These are phyloP conservation scores for Trichoplusia ni DNA, from an alignment of 1,140 invertebrate species.

Conservation along the genomic window DNA sequence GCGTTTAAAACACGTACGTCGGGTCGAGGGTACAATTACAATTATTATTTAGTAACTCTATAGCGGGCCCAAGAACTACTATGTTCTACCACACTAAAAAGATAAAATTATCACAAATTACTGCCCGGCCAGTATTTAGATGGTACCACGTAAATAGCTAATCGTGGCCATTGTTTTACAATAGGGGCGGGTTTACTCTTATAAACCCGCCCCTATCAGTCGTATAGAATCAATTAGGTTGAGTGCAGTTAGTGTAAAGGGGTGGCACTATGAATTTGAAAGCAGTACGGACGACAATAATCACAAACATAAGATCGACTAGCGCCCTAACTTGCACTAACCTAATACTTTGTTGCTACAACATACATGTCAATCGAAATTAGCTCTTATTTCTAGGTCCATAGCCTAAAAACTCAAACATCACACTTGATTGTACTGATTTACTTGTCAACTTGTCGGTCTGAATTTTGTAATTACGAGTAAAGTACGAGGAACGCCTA, in stretches of 20 bases:
- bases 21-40: no score
- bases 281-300: conserved; percentile 4
- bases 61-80: no score
- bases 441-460: conserved; percentile 30
- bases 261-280: neutral
- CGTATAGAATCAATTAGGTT: no score
- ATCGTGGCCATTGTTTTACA: no score
- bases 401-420: neutral
- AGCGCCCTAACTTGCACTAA: neutral
- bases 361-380: neutral
- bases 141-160: no score
- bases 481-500: conserved; percentile 8
- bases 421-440: neutral
- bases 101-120: no score
- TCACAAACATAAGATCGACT: neutral
- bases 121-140: no score
- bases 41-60: no score
- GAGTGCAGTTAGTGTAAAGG: neutral
- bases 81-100: no score
- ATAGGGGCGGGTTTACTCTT: no score
- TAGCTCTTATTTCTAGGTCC: conserved; percentile 28
- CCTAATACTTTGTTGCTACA: neutral
- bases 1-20: no score
- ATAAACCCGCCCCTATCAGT: no score
- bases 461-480: conserved; percentile 19